These are phyloP conservation scores for Turritopsis rubra DNA, from an alignment of 30 jellyfish, hydroid and myxozoan species.

Conservation along the genomic window DNA sequence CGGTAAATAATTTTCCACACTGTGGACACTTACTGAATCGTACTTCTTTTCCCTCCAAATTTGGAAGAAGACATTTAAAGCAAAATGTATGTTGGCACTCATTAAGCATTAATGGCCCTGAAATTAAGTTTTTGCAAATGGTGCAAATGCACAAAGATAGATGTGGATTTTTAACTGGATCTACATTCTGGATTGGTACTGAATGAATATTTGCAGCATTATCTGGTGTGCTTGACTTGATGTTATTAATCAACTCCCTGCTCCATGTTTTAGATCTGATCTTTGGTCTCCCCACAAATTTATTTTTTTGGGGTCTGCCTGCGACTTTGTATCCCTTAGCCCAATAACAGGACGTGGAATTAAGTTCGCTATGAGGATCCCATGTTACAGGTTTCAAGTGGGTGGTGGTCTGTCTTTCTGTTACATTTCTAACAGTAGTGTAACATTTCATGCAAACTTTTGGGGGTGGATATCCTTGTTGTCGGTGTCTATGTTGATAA, in stretches of 20 bases:
- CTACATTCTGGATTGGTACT: background rate
- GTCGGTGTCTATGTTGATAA: background rate
- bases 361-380: background rate
- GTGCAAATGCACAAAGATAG: background rate
- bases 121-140: background rate
- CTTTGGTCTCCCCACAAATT: background rate
- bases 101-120: background rate
- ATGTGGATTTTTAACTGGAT: background rate
- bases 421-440: background rate
- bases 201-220: background rate
- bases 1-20: background rate
- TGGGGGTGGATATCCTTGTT: background rate
- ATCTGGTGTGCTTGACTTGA: background rate
- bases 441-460: background rate
- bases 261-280: background rate
- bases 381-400: background rate
- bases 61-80: background rate
- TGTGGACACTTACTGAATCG: background rate
- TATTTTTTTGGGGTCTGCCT: background rate
- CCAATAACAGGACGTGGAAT: background rate
- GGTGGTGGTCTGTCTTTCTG: background rate
- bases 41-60: background rate
- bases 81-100: background rate
- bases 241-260: background rate
- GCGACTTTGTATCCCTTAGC: background rate